Evolutionary conservation across 2,797 vertebrate species (phyloP).

Genomic region (Cryptoblepharus egeriae): DNA sequence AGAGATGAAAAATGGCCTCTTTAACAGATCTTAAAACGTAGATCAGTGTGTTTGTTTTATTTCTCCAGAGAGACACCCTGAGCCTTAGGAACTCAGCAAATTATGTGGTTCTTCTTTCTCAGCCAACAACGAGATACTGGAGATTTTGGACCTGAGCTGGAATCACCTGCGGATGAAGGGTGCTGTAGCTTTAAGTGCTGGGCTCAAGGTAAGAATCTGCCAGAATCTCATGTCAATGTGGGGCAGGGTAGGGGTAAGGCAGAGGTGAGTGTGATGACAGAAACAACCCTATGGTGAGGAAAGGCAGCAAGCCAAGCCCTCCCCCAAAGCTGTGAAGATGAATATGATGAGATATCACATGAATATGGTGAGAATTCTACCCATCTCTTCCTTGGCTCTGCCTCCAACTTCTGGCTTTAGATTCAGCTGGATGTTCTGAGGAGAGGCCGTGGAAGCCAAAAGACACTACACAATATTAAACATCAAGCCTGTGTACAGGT

Average conservation of each 20-base stretch:
- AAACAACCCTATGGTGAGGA: not conserved
- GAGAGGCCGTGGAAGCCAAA: not conserved
- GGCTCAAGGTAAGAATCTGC: constrained; percentile 86
- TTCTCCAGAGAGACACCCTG: not conserved
- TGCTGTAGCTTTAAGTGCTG: constrained; percentile 83
- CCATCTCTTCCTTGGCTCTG: constrained; percentile 3
- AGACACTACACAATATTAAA: no score
- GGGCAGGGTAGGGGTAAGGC: not conserved
- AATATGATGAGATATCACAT: no score
- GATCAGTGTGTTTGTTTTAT: not conserved
- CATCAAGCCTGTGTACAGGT: no score
- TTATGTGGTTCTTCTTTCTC: constrained; percentile 32
- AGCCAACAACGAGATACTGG: constrained; percentile 88
- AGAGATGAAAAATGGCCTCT: no score
- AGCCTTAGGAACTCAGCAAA: constrained; percentile 14
- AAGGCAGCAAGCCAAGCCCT: not conserved
- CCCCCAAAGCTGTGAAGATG: no score
- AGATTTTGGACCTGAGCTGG: constrained; percentile 89
- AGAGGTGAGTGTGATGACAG: not conserved
- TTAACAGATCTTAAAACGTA: no score
- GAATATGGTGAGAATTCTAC: no score
- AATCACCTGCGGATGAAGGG: constrained; percentile 87
- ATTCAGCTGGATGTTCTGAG: not conserved
- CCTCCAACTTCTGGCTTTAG: not conserved
- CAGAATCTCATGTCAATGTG: constrained; percentile 18